A percentile compares a stretch with the other conserved stretches of the same genome.
Evolutionary conservation across 2,888 invertebrate genomes (phyloP).

Genomic region (Stenodema calcarata): DNA sequence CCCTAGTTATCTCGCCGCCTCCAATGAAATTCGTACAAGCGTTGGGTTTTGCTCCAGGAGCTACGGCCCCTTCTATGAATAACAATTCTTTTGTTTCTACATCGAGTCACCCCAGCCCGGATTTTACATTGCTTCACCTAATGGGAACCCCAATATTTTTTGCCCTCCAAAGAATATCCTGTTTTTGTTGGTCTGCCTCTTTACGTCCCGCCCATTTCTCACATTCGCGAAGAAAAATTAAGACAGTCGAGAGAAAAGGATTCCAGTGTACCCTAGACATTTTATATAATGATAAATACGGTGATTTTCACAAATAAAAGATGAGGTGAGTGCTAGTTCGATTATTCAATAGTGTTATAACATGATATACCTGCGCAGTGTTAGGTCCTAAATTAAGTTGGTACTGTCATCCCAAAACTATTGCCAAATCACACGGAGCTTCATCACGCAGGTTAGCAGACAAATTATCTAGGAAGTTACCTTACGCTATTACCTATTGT

Average conservation of each 20-base stretch:
- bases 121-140: slow-evolving; percentile 33
- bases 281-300: background rate
- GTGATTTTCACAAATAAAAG: too few relatives aligned
- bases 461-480: too few relatives aligned
- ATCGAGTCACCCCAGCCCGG: slow-evolving; percentile 23
- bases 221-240: background rate
- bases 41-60: background rate
- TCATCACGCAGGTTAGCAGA: too few relatives aligned
- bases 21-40: slow-evolving; percentile 25
- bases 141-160: slow-evolving; percentile 41
- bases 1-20: slow-evolving; percentile 10
- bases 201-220: background rate
- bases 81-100: slow-evolving; percentile 44
- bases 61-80: slow-evolving; percentile 19
- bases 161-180: background rate
- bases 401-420: too few relatives aligned
- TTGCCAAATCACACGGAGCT: too few relatives aligned
- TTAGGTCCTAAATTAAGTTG: too few relatives aligned
- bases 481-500: too few relatives aligned
- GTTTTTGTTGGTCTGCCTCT: slow-evolving; percentile 9
- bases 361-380: too few relatives aligned
- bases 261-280: background rate
- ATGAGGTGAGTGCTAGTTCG: too few relatives aligned
- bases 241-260: background rate
- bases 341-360: too few relatives aligned